A percentile compares a stretch with the other conserved stretches of the same genome.
Evolutionary conservation across 2,797 vertebrate genomes (phyloP).

Genomic region (Coregonus suidteri): DNA sequence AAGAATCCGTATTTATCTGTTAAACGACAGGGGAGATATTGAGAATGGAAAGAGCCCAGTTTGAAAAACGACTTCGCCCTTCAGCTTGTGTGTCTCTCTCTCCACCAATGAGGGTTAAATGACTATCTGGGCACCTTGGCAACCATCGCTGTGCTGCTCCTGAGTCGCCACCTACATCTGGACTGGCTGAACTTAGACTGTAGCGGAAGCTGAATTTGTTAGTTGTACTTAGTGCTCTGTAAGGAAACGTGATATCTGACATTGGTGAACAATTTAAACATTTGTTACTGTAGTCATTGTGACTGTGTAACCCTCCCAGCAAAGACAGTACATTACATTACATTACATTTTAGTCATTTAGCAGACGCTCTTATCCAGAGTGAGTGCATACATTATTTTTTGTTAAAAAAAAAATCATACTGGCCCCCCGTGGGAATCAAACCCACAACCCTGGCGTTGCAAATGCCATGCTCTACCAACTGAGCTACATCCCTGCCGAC

Average conservation of each 20-base stretch:
- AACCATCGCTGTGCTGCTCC: conserved; percentile 61
- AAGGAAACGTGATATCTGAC: not conserved
- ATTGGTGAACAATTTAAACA: no score
- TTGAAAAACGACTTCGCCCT: conserved; percentile 62
- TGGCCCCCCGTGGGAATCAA: no score
- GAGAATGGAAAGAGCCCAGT: conserved; percentile 65
- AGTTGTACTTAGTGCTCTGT: no score
- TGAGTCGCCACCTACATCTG: conserved; percentile 37
- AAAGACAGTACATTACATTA: no score
- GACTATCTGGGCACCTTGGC: conserved; percentile 70
- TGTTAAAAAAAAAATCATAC: no score
- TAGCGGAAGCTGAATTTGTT: not conserved
- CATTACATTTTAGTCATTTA: no score
- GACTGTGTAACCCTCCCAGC: no score
- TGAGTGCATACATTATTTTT: no score
- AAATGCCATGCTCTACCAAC: no score
- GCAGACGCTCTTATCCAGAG: no score
- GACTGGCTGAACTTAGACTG: conserved; percentile 42
- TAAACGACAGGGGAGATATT: conserved; percentile 65
- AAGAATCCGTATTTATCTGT: conserved; percentile 48
- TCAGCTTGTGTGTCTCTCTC: conserved; percentile 48
- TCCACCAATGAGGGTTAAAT: conserved; percentile 70
- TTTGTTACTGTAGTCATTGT: not conserved
- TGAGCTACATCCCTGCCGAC: no score
- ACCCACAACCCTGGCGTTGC: no score